A percentile compares a stretch with the other conserved stretches of the same genome.
Conservation (phyloP, 2,888 invertebrate species). For the Clostera curtula region DNA sequence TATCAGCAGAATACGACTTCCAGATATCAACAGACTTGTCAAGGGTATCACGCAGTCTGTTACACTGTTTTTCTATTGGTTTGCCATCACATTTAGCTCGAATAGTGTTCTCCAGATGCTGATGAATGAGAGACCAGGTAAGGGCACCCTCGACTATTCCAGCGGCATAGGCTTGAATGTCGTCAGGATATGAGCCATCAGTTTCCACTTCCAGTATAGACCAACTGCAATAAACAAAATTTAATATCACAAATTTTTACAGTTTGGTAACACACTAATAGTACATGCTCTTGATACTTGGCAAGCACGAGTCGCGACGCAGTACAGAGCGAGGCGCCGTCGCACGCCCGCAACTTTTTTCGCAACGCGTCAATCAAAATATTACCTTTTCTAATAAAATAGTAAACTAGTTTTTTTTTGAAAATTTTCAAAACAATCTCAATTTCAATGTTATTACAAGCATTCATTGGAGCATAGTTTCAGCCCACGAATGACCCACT, state of each 20-base stretch:
- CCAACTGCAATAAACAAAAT: conserved; percentile 76
- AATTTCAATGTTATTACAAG: too few species aligned
- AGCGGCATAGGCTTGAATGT: conserved; percentile 89
- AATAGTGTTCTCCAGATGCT: conserved; percentile 84
- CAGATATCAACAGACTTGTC: conserved; percentile 78
- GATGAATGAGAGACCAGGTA: conserved; percentile 86
- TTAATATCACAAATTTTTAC: background rate
- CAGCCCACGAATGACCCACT: too few species aligned
- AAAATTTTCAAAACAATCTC: too few species aligned
- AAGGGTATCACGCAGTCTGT: conserved; percentile 78
- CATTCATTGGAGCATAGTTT: too few species aligned
- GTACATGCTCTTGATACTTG: too few species aligned
- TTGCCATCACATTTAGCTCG: conserved; percentile 67
- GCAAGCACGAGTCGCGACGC: too few species aligned
- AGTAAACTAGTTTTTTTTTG: too few species aligned
- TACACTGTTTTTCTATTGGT: conserved; percentile 73
- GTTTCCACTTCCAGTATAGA: conserved; percentile 87
- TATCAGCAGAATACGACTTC: conserved; percentile 71
- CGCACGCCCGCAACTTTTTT: too few species aligned
- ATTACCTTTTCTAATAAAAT: too few species aligned
- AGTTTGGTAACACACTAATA: too few species aligned
- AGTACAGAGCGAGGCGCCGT: too few species aligned
- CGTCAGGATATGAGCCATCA: conserved; percentile 81
- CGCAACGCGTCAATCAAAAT: too few species aligned
- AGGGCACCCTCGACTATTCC: conserved; percentile 89